Base-by-base conservation (phyloP, 2,113 vertebrate species). In the Uria lomvia region DNA sequence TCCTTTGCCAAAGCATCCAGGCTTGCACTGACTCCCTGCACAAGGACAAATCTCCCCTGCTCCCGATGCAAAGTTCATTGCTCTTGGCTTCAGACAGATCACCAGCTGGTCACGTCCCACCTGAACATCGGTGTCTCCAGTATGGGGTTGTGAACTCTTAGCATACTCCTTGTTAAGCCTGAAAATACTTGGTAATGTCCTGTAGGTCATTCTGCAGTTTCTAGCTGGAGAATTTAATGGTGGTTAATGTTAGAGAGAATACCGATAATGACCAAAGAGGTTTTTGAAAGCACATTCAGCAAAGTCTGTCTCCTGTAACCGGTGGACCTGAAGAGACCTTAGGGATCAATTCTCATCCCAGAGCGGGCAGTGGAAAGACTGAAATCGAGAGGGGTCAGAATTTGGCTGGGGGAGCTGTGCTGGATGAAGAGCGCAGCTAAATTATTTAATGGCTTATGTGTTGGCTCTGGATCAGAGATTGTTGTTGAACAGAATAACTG, bases 201-300 rank as follows among this genome's bases (percentile, higher is more conserved):
- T 56, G 0, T 15, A 78, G 84, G 58, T 50, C 88, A 21, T 71
- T 75, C 53, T 68, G 78, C 77, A 62, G 50, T 78, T 86, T 60
- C 78, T 78, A 65, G 56, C 40, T 62, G 30, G 36, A 50, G 79
- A 53, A 49, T 43, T 71, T 67, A 52, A 23, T 91, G 86, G 58
- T n/a, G 63, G 58, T 5, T 66, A 67, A 23, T 83, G 74, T 72
- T n/a, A 63, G n/a, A 58, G 65, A 42, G 76, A 68, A 29, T 71
- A 52, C 4, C 7, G 4, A 2, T 8, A 58, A 50, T 56, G 68
- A 78, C 72, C 8, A 0, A 42, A 84, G 12, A 77, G 78, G 12
- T 68, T 90, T 93, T n/a, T 67, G 79, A 72, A 91, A 95, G 79
- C n/a, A 34, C 45, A 6, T 32, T 66, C n/a, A 43, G 81, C 66